Evolutionary conservation across 2,888 invertebrate species (phyloP), one percentile per base, ranked within the genome.

Genomic region (Apoda limacodes): DNA sequence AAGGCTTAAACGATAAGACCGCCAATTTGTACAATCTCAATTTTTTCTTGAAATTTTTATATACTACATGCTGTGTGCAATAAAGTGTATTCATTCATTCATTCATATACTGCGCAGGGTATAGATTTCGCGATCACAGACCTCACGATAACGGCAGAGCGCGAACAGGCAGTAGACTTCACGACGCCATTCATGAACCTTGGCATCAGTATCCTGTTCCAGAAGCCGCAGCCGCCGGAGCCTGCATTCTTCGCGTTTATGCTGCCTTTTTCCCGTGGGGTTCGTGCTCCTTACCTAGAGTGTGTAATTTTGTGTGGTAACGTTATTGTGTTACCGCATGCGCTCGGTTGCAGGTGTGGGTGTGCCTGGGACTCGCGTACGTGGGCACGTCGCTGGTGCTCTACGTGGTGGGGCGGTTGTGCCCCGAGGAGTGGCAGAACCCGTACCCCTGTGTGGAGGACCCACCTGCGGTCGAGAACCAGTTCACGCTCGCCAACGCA

Each of bases 121-220:
- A 90, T 92, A 13, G 90, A 95, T 72, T 85, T 98, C 56, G 96
- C 94, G 3, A 92, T 98, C 38, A 95, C 95, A 1, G 96, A 97
- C 60, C 82, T 98, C 50, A 91, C 92, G 13, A 89, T 92, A 50
- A 96, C 97, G 13, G 90, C 94, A 34, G 90, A 92, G 52, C 85
- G 98, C 37, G 93, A 95, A 69, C 83, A 83, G 42, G 91, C 87
- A 15, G 94, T 95, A 2, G 96, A 97, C 75, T 98, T 98, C 66
- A 96, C 97, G 1, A 93, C 93, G 71, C 97, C 97, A 0, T 98
- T 97, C 68, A 94, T 98, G 92, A 95, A 93, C 69, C 83, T 97
- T 39, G 92, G 93, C 41, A 95, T 95, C 56, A 89, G 90, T 46
- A 96, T 98, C 52, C 69, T 96, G 30, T 95, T 90, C 76, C 88